Conservation (phyloP, 1,140 invertebrate genomes). For the Drosophila pseudoananassae region DNA sequence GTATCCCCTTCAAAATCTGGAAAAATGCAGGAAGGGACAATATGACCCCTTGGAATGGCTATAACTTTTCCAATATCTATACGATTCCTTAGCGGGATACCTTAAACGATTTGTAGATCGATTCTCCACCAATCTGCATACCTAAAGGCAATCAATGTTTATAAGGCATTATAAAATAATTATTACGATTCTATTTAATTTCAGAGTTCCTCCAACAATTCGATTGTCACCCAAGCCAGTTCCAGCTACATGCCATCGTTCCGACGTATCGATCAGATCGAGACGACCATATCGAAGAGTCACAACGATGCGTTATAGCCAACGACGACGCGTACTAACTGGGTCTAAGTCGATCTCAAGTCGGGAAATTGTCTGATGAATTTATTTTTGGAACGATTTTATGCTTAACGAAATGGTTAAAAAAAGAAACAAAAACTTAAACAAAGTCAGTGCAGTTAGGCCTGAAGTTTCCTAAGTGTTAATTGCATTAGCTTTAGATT, state of each 20-base stretch:
- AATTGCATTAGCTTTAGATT: constrained; percentile 13
- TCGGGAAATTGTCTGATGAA: constrained; percentile 46
- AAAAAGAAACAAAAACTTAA: not conserved
- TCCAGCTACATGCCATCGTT: constrained; percentile 79
- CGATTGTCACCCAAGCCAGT: constrained; percentile 78
- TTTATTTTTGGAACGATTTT: constrained; percentile 76
- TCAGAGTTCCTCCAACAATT: constrained; percentile 82
- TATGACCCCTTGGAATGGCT: too few relatives aligned
- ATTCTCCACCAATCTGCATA: too few relatives aligned
- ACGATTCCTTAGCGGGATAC: too few relatives aligned
- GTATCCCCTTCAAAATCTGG: too few relatives aligned
- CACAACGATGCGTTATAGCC: constrained; percentile 83
- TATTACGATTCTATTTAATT: not conserved
- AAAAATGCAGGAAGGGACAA: too few relatives aligned
- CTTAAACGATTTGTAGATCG: too few relatives aligned
- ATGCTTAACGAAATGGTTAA: constrained; percentile 25
- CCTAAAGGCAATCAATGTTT: too few relatives aligned
- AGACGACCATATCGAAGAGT: constrained; percentile 77
- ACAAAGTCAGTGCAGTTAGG: constrained; percentile 16
- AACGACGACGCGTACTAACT: constrained; percentile 64
- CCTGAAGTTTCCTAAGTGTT: constrained; percentile 8
- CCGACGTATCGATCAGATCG: constrained; percentile 81
- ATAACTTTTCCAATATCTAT: too few relatives aligned
- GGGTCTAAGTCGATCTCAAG: constrained; percentile 61
- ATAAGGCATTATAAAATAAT: not conserved